Percentiles rank a stretch among this genome's conserved stretches.
These are phyloP conservation scores for Drosophila picticornis DNA, from an alignment of 2,888 invertebrate genomes.

Conservation along the genomic window DNA sequence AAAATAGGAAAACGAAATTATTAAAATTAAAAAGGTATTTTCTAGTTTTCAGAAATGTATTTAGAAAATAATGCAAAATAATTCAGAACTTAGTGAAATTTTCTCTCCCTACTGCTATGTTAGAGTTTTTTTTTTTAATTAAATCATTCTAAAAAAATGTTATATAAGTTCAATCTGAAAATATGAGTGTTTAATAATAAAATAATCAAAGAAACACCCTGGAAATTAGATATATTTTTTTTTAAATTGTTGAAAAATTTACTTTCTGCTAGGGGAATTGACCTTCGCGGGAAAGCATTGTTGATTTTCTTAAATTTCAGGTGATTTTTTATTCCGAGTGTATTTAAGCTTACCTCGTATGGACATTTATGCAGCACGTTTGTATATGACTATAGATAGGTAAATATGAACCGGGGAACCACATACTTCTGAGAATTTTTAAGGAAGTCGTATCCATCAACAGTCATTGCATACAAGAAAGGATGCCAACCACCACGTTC, in stretches of 20 bases:
- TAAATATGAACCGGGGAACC: neutral
- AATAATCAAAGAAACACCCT: too few relatives aligned
- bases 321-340: neutral
- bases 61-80: neutral
- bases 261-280: too few relatives aligned
- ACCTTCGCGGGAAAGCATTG: too few relatives aligned
- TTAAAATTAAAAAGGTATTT: neutral
- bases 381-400: neutral
- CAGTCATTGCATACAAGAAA: neutral
- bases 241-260: too few relatives aligned
- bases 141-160: too few relatives aligned
- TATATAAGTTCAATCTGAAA: too few relatives aligned
- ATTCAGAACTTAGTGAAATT: neutral
- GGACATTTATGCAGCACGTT: neutral
- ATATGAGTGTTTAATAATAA: too few relatives aligned
- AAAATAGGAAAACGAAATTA: neutral
- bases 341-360: neutral
- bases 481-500: slow-evolving; percentile 5
- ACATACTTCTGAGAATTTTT: neutral
- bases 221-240: too few relatives aligned
- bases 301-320: neutral
- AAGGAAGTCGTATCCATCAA: neutral
- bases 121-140: too few relatives aligned
- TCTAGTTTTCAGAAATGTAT: neutral
- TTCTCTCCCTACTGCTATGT: neutral